Evolutionary conservation across 2,113 vertebrate genomes (phyloP).

Genomic region (Erythrolamprus reginae): DNA sequence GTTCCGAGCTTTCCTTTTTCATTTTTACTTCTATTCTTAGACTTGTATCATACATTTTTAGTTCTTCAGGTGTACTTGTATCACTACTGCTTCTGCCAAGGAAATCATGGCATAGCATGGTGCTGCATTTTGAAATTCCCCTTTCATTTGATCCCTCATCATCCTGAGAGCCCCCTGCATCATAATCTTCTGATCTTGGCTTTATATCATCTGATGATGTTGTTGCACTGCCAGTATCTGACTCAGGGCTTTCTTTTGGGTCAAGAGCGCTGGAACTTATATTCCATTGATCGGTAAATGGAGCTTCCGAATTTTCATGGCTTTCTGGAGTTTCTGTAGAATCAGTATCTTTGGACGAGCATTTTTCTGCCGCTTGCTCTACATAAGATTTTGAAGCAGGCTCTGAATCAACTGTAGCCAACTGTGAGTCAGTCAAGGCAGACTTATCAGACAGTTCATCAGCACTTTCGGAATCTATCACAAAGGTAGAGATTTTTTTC

Average conservation of each 20-base stretch:
- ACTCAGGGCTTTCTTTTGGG: constrained; percentile 86
- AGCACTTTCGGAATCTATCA: constrained; percentile 38
- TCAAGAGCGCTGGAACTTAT: constrained; percentile 59
- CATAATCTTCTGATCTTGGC: constrained; percentile 95
- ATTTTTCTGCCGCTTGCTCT: constrained; percentile 63
- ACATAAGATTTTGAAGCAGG: constrained; percentile 58
- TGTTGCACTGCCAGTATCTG: constrained; percentile 87
- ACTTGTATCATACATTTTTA: constrained; percentile 89
- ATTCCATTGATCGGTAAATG: constrained; percentile 79
- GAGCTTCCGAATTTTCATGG: constrained; percentile 70
- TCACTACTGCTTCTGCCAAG: constrained; percentile 96
- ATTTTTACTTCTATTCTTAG: constrained; percentile 88
- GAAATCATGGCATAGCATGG: constrained; percentile 91
- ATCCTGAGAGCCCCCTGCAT: constrained; percentile 95
- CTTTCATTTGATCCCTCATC: constrained; percentile 91
- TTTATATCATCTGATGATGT: constrained; percentile 98
- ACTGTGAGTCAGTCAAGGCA: constrained; percentile 42
- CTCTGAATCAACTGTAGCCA: constrained; percentile 44
- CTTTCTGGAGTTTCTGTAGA: constrained; percentile 70
- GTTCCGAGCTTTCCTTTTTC: constrained; percentile 77
- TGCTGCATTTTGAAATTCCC: constrained; percentile 92
- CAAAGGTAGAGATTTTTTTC: constrained; percentile 26
- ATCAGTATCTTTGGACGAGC: constrained; percentile 70
- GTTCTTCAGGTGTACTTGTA: constrained; percentile 94
- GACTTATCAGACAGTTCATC: constrained; percentile 45